These are phyloP conservation scores for Cheirogaleus major DNA, from an alignment of 2,797 vertebrate genomes.

Conservation along the genomic window DNA sequence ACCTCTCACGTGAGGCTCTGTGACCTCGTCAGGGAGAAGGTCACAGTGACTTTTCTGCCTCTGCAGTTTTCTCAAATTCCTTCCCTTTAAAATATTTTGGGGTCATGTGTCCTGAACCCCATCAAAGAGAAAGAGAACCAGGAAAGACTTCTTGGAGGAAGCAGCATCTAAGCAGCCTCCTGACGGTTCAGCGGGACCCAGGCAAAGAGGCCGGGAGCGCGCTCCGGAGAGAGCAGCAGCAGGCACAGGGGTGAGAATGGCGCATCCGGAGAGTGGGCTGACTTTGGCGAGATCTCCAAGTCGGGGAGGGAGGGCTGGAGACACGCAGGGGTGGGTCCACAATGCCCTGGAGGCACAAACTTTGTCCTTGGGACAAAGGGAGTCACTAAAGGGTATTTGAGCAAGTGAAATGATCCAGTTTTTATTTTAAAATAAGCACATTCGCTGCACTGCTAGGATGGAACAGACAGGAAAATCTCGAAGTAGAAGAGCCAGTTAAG, in stretches of 20 bases:
- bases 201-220: background rate
- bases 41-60: background rate
- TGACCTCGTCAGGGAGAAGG: background rate
- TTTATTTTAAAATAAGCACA: background rate
- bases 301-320: background rate
- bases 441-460: background rate
- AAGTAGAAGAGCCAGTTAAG: background rate
- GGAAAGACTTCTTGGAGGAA: background rate
- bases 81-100: background rate
- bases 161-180: background rate
- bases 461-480: background rate
- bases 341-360: background rate
- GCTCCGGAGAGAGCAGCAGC: background rate
- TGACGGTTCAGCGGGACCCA: background rate
- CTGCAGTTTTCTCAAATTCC: background rate
- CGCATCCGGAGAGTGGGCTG: rapidly evolving
- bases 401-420: background rate
- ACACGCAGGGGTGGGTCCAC: background rate
- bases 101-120: background rate
- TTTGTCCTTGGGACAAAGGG: background rate
- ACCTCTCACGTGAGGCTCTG: background rate
- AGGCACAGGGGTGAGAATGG: no score
- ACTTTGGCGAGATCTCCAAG: background rate
- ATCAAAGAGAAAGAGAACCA: background rate
- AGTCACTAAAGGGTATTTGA: background rate